Percentiles rank a stretch among this genome's conserved stretches.
Conservation (phyloP, 2,113 vertebrate species). For the Fulmarus glacialis region DNA sequence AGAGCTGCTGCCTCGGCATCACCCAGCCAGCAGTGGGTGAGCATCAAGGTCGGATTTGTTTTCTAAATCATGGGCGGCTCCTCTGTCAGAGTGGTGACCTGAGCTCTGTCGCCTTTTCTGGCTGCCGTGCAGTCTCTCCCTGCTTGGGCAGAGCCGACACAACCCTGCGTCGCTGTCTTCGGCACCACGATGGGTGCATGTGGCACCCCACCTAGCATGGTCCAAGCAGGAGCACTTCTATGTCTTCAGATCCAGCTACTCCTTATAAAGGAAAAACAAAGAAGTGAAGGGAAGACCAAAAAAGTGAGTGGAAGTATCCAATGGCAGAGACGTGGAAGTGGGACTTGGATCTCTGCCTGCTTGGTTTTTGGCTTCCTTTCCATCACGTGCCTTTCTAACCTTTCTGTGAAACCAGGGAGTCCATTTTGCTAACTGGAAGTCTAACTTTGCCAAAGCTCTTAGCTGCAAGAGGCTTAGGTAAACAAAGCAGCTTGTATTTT, state of each 20-base stretch:
- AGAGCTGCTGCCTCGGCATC: neutral
- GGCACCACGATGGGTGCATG: accelerated
- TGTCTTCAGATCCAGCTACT: neutral
- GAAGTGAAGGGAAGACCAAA: neutral
- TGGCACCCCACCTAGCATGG: neutral
- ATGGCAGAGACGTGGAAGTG: neutral
- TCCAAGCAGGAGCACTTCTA: neutral
- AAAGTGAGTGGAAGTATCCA: neutral
- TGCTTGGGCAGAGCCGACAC: neutral
- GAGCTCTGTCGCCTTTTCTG: neutral
- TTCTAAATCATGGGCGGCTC: accelerated
- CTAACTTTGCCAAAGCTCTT: neutral
- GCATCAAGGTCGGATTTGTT: neutral
- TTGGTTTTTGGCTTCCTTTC: neutral
- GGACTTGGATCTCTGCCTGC: neutral
- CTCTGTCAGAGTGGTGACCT: neutral
- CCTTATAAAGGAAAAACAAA: neutral
- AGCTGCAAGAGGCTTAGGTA: neutral
- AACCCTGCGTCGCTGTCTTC: accelerated
- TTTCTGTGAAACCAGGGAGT: neutral
- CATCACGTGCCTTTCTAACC: neutral
- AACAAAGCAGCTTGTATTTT: neutral
- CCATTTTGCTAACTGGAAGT: neutral
- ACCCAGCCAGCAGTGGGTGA: neutral
- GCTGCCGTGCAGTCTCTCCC: neutral